Conservation (phyloP, 2,113 vertebrate genomes). For the Oncorhynchus gorbuscha region DNA sequence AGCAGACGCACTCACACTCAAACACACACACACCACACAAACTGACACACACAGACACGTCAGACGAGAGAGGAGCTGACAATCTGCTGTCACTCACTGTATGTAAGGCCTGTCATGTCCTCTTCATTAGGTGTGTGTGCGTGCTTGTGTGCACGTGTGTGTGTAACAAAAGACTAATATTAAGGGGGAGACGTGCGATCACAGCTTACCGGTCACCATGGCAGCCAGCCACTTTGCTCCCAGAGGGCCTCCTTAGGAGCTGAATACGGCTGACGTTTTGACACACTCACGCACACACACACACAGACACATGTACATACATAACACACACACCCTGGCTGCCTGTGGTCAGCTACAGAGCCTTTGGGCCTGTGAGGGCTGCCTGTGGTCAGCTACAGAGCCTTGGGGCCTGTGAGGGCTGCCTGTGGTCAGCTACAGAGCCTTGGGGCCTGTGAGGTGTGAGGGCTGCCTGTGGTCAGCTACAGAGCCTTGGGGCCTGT, state of each 20-base stretch:
- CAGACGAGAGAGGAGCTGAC: not conserved
- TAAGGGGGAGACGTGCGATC: not conserved
- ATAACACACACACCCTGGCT: slow-evolving; percentile 38
- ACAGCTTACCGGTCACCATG: slow-evolving; percentile 27
- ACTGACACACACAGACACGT: slow-evolving; percentile 2
- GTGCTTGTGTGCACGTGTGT: not conserved
- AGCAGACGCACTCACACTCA: not conserved
- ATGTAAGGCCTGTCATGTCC: not conserved
- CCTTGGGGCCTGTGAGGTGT: no score
- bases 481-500: no score
- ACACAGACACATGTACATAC: slow-evolving; percentile 19
- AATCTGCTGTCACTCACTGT: not conserved
- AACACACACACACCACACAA: not conserved
- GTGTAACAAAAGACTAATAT: not conserved
- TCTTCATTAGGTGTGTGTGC: not conserved
- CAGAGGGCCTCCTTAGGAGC: slow-evolving; percentile 42
- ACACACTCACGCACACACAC: not conserved
- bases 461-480: no score
- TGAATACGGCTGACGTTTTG: slow-evolving; percentile 39
- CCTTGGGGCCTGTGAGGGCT: slow-evolving; percentile 6
- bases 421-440: slow-evolving; percentile 21
- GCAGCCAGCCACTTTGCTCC: slow-evolving; percentile 32
- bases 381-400: slow-evolving; percentile 39
- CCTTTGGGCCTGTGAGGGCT: slow-evolving; percentile 39
- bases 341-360: slow-evolving; percentile 40